These are phyloP conservation scores for Passer domesticus DNA, from an alignment of 2,113 vertebrate genomes.

Conservation along the genomic window DNA sequence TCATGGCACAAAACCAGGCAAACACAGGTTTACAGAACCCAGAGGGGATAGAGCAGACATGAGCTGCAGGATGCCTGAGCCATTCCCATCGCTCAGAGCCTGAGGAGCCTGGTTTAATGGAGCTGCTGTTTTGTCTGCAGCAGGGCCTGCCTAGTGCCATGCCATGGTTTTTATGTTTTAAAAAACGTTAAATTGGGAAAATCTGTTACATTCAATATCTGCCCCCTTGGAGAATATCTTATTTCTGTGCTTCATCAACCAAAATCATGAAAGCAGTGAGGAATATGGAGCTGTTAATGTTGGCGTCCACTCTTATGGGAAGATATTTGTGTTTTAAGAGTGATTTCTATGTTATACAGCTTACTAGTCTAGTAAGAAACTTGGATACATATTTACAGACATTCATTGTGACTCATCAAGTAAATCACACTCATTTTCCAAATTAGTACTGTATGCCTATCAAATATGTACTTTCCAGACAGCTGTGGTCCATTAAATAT, in stretches of 20 bases:
- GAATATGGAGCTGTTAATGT: not conserved
- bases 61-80: not conserved
- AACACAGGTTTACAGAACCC: not conserved
- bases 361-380: not conserved
- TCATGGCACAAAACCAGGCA: not conserved
- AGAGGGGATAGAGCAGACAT: not conserved
- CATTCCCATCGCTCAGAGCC: fast-evolving
- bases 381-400: constrained; percentile 40
- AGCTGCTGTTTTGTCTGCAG: not conserved
- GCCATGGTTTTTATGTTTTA: not conserved
- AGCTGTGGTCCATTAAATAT: constrained; percentile 54
- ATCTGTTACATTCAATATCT: not conserved
- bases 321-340: not conserved
- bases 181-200: not conserved
- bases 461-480: constrained; percentile 48
- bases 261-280: not conserved
- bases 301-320: not conserved
- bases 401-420: constrained; percentile 65
- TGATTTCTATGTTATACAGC: not conserved
- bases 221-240: not conserved
- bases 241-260: not conserved
- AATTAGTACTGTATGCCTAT: constrained; percentile 38
- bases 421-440: constrained; percentile 65
- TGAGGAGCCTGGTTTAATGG: not conserved
- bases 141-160: not conserved